Conservation (phyloP, 2,113 vertebrate genomes). For the Catharus bicknelli region DNA sequence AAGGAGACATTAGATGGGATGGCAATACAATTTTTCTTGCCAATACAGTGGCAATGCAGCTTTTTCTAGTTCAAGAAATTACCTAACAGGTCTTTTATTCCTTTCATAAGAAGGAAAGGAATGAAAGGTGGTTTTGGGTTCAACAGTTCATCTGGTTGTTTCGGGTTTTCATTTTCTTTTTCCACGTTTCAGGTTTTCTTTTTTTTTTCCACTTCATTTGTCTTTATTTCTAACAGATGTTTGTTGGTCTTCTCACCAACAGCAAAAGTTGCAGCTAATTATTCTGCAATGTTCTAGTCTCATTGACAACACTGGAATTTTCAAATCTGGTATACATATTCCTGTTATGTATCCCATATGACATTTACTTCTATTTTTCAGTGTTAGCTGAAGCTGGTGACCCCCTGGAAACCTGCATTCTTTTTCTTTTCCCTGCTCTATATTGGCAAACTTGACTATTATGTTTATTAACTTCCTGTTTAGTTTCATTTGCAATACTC, state of each 20-base stretch:
- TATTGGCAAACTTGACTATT: background rate
- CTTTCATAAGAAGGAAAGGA: background rate
- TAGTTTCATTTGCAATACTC: background rate
- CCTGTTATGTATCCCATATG: background rate
- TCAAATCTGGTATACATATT: background rate
- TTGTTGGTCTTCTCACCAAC: background rate
- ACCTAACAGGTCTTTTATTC: background rate
- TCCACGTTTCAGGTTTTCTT: background rate
- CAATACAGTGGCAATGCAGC: background rate
- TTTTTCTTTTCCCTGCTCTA: background rate
- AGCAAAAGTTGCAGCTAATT: background rate
- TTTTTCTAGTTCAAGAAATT: background rate
- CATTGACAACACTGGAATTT: background rate
- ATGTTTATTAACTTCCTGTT: background rate
- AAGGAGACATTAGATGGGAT: background rate
- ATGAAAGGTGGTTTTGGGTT: background rate
- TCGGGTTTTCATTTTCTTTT: accelerated
- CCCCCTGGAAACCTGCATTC: accelerated
- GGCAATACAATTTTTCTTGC: too few relatives aligned
- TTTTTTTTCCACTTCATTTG: background rate
- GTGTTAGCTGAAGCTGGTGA: background rate
- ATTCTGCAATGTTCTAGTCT: background rate
- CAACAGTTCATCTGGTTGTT: background rate
- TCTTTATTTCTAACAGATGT: background rate
- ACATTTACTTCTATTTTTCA: background rate